Conservation (phyloP, 2,113 vertebrate species). For the Chinchilla lanigera region DNA sequence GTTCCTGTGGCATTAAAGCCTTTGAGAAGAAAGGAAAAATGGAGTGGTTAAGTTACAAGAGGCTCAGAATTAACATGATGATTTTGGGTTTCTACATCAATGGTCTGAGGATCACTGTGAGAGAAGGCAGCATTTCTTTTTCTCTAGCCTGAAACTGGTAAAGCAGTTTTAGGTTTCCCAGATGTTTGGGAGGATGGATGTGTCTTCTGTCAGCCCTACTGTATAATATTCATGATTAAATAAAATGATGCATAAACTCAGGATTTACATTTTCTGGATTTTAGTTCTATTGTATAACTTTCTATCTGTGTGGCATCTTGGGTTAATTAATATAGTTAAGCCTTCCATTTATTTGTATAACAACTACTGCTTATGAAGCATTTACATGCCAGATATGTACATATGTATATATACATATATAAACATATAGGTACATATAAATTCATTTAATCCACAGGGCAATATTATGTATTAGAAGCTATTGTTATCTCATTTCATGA, state of each 20-base stretch:
- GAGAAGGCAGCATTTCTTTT: background rate
- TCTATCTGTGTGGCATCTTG: background rate
- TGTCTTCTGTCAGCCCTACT: background rate
- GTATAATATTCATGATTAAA: background rate
- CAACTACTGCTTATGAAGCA: background rate
- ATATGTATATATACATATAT: background rate
- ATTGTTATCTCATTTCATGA: background rate
- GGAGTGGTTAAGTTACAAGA: background rate
- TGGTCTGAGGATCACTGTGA: background rate
- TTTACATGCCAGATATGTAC: background rate
- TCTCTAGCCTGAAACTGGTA: background rate
- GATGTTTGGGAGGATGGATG: background rate
- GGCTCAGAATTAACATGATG: background rate
- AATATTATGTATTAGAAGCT: background rate
- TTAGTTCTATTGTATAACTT: conserved; percentile 31
- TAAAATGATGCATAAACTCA: background rate
- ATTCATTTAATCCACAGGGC: background rate
- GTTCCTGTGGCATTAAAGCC: background rate
- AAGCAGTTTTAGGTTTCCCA: background rate
- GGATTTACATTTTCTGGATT: background rate
- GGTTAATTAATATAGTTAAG: background rate
- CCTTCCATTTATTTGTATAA: conserved; percentile 11
- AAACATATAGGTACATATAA: background rate
- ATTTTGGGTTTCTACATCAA: background rate
- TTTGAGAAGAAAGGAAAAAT: background rate